Evolutionary conservation across 1,140 invertebrate genomes (phyloP), one percentile per base, ranked within the genome.

Genomic region (Mylabris phalerata): DNA sequence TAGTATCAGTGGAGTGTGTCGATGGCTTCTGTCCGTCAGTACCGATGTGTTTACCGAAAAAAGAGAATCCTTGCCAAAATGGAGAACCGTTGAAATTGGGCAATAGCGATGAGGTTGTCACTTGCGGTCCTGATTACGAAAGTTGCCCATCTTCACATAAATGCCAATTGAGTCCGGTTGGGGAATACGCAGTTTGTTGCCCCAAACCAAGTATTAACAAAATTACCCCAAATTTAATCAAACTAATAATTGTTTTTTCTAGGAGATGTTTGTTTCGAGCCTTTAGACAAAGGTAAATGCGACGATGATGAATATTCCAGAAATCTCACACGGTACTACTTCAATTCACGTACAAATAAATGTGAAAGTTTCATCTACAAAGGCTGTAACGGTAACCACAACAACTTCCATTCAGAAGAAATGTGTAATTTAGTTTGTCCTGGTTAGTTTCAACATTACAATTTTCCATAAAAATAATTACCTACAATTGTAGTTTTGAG

Each of bases 381-480:
- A 9, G 86, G 86, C 27, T 88, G 87, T 61, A 85, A 86, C 41
- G 86, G 89, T 45, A 94, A 92, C 67, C 86, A 91, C 67, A 97
- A 96, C 74, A 88, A 92, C 65, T 97, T 96, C 79, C 83, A 88
- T 38, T 88, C 83, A 40, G 84, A 89, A 62, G 77, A 85, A 10
- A 87, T 91, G 60, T 97, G 94, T 73, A 85, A 88, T 63, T 77
- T 82, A 3, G 85, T 90, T 3, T 95, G 92, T 73, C 89, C 88
- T 59, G 82, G 77, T 86, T 32, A 4, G 32, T 32, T 5, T 48
- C 5, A 25, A 4, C 4, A 24, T 32, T 32, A 4, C 32, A 32
- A 32, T 32, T 4, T 27, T 54, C 27, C n/a, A 10, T n/a, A 25
- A 10, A 13, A 43, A 6, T 43, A 32, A 19, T 10, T 27, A 44